Base-by-base conservation (phyloP, 2,797 vertebrate genomes). In the Rhynchonycteris naso region DNA sequence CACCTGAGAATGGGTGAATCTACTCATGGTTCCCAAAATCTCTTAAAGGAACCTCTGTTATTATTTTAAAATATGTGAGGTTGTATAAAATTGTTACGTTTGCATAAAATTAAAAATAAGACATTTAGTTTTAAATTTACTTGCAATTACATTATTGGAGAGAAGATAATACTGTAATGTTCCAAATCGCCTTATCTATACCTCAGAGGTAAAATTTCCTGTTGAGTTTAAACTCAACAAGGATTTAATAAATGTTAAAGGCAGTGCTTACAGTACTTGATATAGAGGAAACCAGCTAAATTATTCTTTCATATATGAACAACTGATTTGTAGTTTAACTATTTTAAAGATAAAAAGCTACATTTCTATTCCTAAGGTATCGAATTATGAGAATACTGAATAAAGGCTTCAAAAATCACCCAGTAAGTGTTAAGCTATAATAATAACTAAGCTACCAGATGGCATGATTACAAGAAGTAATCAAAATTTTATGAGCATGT, bases 401-500 rank as follows among this genome's bases (percentile, higher is more conserved):
- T 65, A 52, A 87, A 79, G 63, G 24, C 30, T 86, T 95, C 8
- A 35, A 82, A 94, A 88, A 59, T 71, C 58, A 90, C 54, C 35
- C 33, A 91, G 9, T 54, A 93, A 92, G 61, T 93, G 92, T 95
- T 96, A 96, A 95, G 93, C 92, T 81, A 13, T 19, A 88, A 68
- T 85, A 88, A 33, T 94, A 90, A 93, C 81, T 63, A 72, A 61
- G 82, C 81, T 95, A 94, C 69, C 97, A 97, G 96, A 97, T 97
- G 97, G 96, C 88, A 88, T 0, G 15, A 96, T 95, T 93, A 94
- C 52, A 97, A 93, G 93, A 80, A 96, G 85, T 93, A 96, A 97
- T 97, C 90, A 96, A 59, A 96, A 88, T 95, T 97, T 97, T 97
- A 97, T 95, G 96, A 96, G 92, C 90, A 84, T 93, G 75, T 88